Percentiles rank a stretch among this genome's conserved stretches.
Conservation (phyloP, 2,113 vertebrate species). For the Tachysurus vachellii region DNA sequence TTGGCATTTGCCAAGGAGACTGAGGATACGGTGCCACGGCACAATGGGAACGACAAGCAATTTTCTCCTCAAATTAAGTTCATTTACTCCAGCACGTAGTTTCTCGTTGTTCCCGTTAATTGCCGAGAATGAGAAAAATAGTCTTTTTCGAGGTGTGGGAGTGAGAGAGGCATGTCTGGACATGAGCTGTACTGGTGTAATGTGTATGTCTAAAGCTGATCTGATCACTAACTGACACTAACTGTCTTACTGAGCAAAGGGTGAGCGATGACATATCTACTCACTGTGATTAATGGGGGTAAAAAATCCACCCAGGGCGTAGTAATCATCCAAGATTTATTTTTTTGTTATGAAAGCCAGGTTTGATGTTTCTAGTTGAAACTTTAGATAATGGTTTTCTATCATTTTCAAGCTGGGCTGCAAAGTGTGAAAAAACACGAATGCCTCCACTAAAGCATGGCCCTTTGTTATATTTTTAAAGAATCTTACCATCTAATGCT, state of each 20-base stretch:
- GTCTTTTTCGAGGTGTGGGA: constrained; percentile 10
- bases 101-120: constrained; percentile 38
- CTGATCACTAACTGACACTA: neutral
- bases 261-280: neutral
- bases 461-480: no score
- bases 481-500: neutral
- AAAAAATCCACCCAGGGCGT: neutral
- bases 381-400: no score
- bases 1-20: neutral
- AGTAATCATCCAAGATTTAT: neutral
- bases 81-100: constrained; percentile 35
- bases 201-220: neutral
- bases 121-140: constrained; percentile 4
- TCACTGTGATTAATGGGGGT: neutral
- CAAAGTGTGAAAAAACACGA: neutral
- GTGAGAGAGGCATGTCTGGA: constrained; percentile 35
- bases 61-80: constrained; percentile 34
- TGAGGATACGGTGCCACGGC: neutral
- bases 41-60: constrained; percentile 26
- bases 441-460: neutral
- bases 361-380: neutral
- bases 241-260: neutral
- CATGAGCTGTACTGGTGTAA: constrained; percentile 4
- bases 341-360: neutral
- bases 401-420: no score